phyloP scores from a whole-genome alignment of 2,113 vertebrate genomes.

The Tupaia chinensis region DNA sequence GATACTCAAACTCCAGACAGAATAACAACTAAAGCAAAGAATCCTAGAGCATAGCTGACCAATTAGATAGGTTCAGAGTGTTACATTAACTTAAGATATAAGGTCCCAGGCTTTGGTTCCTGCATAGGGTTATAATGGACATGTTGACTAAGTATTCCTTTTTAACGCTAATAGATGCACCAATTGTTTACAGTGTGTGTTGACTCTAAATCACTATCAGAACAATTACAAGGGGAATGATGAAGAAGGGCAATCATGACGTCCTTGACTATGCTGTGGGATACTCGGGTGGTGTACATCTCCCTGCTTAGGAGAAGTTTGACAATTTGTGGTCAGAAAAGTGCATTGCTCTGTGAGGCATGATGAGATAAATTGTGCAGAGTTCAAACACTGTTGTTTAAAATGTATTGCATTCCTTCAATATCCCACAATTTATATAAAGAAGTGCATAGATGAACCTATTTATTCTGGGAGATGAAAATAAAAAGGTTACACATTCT shows the following conservation, averaged over 20 bases:
- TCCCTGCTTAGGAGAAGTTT: neutral
- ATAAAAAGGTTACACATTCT: neutral
- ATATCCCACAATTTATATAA: neutral
- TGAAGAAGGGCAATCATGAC: accelerated
- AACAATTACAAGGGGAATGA: neutral
- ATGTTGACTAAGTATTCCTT: neutral
- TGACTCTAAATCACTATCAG: neutral
- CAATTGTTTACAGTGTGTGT: neutral
- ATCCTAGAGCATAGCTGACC: neutral
- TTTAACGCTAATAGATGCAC: neutral
- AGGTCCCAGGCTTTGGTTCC: neutral
- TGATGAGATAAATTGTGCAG: neutral
- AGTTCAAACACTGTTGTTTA: neutral
- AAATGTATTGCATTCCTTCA: neutral
- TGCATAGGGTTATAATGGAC: neutral
- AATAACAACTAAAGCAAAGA: neutral
- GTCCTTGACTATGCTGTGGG: accelerated
- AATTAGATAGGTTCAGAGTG: neutral
- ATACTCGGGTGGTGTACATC: neutral
- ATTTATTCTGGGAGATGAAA: neutral
- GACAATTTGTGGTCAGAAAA: neutral
- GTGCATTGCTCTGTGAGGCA: neutral
- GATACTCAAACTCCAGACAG: neutral
- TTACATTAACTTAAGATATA: neutral
- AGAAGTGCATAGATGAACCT: neutral